A percentile compares a stretch with the other conserved stretches of the same genome.
These are phyloP conservation scores for Dipodomys spectabilis DNA, from an alignment of 2,113 vertebrate species.

Conservation along the genomic window DNA sequence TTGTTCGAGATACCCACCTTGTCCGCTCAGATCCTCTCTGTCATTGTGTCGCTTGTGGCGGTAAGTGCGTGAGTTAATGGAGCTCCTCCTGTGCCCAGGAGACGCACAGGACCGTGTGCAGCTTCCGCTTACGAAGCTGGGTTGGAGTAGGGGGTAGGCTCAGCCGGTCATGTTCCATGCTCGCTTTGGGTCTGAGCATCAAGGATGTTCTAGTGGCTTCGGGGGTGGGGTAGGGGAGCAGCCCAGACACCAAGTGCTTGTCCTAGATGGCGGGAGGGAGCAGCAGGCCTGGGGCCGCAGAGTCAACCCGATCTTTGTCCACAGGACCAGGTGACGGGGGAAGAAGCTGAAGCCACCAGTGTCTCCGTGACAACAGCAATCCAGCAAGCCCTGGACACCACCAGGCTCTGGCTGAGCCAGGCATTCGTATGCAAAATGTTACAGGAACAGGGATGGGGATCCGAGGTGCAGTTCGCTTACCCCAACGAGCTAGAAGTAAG, in stretches of 20 bases:
- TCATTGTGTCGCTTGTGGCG: background rate
- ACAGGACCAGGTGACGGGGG: background rate
- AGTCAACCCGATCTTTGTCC: background rate
- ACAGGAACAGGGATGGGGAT: rapidly evolving
- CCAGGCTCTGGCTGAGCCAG: background rate
- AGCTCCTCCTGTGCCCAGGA: rapidly evolving
- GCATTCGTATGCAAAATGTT: background rate
- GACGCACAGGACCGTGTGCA: background rate
- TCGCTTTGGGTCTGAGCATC: rapidly evolving
- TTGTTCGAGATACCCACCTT: background rate
- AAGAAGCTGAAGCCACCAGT: rapidly evolving
- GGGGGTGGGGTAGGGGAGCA: no score
- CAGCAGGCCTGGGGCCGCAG: background rate
- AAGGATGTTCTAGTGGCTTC: background rate
- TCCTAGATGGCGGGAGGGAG: background rate
- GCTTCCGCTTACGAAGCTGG: background rate
- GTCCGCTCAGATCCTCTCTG: constrained; percentile 71
- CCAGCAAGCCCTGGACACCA: background rate
- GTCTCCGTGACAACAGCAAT: background rate
- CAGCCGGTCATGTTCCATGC: no score
- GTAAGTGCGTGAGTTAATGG: constrained; percentile 71
- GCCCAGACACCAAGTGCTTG: no score
- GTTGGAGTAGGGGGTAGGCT: rapidly evolving
- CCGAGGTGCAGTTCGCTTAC: rapidly evolving
- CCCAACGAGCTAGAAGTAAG: background rate